Conservation (phyloP, 2,888 invertebrate genomes). For the Philhelius pedissequus region DNA sequence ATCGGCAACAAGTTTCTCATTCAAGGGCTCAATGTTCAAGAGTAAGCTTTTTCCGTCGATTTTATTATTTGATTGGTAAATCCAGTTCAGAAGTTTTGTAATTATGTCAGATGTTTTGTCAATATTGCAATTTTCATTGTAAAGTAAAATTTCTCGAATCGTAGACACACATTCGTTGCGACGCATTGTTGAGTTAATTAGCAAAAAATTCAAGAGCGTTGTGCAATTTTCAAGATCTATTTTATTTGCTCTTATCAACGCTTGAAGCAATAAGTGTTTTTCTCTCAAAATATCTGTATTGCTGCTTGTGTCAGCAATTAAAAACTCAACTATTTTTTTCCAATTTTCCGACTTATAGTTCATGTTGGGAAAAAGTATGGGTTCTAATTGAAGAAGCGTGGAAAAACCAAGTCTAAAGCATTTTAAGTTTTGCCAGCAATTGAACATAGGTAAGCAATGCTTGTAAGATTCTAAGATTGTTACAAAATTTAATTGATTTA, state of each 20-base stretch:
- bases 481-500: constrained; percentile 73
- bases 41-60: constrained; percentile 72
- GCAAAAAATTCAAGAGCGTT: constrained; percentile 72
- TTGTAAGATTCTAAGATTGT: constrained; percentile 69
- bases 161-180: constrained; percentile 75
- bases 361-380: constrained; percentile 36
- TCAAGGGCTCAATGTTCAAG: constrained; percentile 73
- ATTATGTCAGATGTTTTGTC: constrained; percentile 73
- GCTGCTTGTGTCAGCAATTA: constrained; percentile 72
- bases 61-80: constrained; percentile 70
- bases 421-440: constrained; percentile 70
- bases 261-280: constrained; percentile 73
- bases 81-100: constrained; percentile 72
- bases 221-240: constrained; percentile 68
- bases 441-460: constrained; percentile 70
- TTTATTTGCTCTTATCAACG: constrained; percentile 71
- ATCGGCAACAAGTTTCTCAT: constrained; percentile 72
- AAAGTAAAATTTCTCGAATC: constrained; percentile 72
- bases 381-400: constrained; percentile 71
- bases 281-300: constrained; percentile 71
- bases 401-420: constrained; percentile 71
- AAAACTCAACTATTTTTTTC: constrained; percentile 71
- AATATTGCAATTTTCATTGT: constrained; percentile 71
- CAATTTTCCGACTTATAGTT: constrained; percentile 64
- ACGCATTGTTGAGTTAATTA: constrained; percentile 71